phyloP scores from a whole-genome alignment of 2,113 vertebrate species.

The Callionymus lyra region DNA sequence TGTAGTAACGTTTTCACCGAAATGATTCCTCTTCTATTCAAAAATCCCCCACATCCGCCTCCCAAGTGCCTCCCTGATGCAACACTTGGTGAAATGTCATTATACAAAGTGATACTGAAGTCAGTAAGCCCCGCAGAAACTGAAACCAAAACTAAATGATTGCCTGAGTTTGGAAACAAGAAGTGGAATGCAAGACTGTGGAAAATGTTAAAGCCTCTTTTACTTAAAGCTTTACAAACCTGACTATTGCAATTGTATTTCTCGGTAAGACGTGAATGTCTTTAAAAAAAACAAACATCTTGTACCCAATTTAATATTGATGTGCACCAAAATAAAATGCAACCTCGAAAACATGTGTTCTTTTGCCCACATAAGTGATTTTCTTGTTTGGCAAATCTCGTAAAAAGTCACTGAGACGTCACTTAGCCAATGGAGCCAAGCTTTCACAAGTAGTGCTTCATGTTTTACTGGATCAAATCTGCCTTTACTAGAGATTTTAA shows the following conservation, averaged over 20 bases:
- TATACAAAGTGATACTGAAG: too few species aligned
- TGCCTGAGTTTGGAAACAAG: too few species aligned
- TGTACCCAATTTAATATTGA: too few species aligned
- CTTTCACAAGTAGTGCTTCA: constrained; percentile 49
- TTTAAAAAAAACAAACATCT: too few species aligned
- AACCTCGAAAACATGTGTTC: too few species aligned
- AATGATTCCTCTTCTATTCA: neutral
- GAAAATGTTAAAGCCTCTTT: too few species aligned
- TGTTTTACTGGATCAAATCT: constrained; percentile 53
- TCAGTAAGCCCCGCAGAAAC: neutral
- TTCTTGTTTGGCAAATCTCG: constrained; percentile 28
- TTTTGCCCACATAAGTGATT: too few species aligned
- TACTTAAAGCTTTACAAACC: too few species aligned
- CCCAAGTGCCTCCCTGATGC: neutral
- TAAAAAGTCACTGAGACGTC: constrained; percentile 37
- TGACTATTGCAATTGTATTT: too few species aligned
- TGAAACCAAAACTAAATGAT: neutral
- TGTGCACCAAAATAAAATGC: too few species aligned
- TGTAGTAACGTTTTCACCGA: too few species aligned
- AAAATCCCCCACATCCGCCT: neutral
- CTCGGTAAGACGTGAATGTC: too few species aligned
- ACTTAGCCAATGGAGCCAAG: constrained; percentile 21
- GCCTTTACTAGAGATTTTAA: constrained; percentile 34
- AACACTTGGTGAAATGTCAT: constrained; percentile 1
- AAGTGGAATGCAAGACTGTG: neutral